Evolutionary conservation across 2,888 invertebrate genomes (phyloP), one percentile per base, ranked within the genome.

Genomic region (Mechanitis messenoides): DNA sequence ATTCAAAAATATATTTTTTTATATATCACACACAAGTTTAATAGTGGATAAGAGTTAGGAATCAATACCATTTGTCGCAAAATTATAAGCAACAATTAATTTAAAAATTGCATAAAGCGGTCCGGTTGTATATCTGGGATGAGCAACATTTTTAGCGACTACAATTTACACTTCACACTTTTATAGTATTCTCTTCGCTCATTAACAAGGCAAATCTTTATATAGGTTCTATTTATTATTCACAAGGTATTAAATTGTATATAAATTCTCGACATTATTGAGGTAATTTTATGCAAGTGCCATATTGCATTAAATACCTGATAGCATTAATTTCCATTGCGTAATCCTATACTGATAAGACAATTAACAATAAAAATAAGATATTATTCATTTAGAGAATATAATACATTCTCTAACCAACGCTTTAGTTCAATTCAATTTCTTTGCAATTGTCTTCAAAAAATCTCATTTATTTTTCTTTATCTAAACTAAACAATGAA

Each of bases 51-150:
- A 9, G 6, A 9, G 9, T 9, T 2, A 42, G 1, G 9, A 42
- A 42, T 9, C 9, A 9, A 42, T 9, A 42, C 6, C 3, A 3
- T 1, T 2, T 47, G 47, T 7, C 54, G 46, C 35, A 47, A 53
- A 55, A 47, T 47, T 38, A 33, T 54, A 53, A 20, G 45, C 46
- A 57, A 57, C 57, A 61, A 61, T 56, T 54, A 54, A 59, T 56
- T 53, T 63, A 54, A 63, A 59, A 33, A 53, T 63, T 11, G 31
- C 55, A 55, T 55, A 20, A 38, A 5, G 35, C 55, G 20, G 7
- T 55, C 55, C 55, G 9, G 55, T n/a, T 55, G 42, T 55, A 38
- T 55, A n/a, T 38, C 38, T n/a, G 55, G 38, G 38, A 55, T 55
- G 42, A 55, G 35, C 4, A 3, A 55, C 33, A 38, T 55, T 55